Evolutionary conservation across 1,140 invertebrate genomes (phyloP), one percentile per base, ranked within the genome.

Genomic region (Anadara kagoshimensis): DNA sequence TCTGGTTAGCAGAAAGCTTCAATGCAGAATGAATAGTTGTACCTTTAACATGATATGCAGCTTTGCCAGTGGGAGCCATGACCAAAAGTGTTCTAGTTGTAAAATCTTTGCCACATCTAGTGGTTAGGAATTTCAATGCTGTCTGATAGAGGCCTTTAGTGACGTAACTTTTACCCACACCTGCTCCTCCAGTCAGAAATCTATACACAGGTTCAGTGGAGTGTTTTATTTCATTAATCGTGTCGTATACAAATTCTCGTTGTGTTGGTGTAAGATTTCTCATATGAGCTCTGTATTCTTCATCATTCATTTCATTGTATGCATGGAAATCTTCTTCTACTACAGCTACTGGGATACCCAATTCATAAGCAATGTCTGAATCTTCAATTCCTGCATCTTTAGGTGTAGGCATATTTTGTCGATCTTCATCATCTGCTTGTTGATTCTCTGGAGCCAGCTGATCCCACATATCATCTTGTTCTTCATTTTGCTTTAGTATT

Each of bases 11-110:
- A 22, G 75, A 65, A 49, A 79, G 70, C 18, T 49, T 36, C 53
- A 79, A 62, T 18, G 65, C 56, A 1, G 67, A 64, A 62, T 75
- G 67, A 22, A 70, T 61, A 43, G 68, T 75, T 7, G 26, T 53
- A 5, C 73, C 73, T 29, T 53, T 47, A 57, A 75, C 70, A 53
- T 79, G 72, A 45, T 75, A 68, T 36, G 71, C 73, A 43, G 75
- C 78, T 67, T 79, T 79, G 29, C 73, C 73, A 56, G 78, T 77
- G 47, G 78, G 78, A 43, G 78, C 72, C 63, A 64, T 53, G 24
- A 79, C 43, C 12, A 74, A 29, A 14, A 75, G 29, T 66, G 64
- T 73, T 51, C 47, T 49, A 47, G 47, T 70, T 45, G 47, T 41
- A 59, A 54, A 24, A 58, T 44, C 20, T 79, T 51, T 51, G 59